Evolutionary conservation across 2,888 invertebrate genomes (phyloP).

Genomic region (Noctua comes): DNA sequence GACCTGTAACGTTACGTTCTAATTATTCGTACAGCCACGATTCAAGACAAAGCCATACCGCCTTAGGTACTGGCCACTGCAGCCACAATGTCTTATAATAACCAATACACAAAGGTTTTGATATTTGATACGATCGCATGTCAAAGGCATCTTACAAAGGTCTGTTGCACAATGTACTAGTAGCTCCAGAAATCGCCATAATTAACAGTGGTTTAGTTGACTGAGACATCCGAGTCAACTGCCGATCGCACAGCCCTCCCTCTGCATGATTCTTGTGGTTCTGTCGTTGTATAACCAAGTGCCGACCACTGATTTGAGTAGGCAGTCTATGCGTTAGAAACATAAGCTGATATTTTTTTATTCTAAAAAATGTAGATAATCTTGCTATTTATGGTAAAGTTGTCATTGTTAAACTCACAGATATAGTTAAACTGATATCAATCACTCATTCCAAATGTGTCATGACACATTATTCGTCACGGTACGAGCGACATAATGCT

Average conservation of each 20-base stretch:
- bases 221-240: constrained; percentile 14
- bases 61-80: not conserved
- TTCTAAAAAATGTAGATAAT: too few species aligned
- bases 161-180: not conserved
- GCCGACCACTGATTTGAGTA: not conserved
- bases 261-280: not conserved
- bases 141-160: constrained; percentile 21
- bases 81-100: not conserved
- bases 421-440: not conserved
- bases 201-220: constrained; percentile 13
- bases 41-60: not conserved
- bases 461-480: too few species aligned
- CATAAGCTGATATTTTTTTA: not conserved
- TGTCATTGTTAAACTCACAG: not conserved
- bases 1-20: not conserved
- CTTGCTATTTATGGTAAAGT: not conserved
- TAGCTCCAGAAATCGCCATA: constrained; percentile 6
- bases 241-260: too few species aligned
- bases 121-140: constrained; percentile 13
- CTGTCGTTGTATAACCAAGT: not conserved
- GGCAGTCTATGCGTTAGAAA: not conserved
- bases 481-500: too few species aligned
- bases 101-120: constrained; percentile 29
- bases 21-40: not conserved
- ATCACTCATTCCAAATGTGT: not conserved